Evolutionary conservation across 1,140 invertebrate genomes (phyloP), one percentile per base, ranked within the genome.

Genomic region (Berghia stephanieae): DNA sequence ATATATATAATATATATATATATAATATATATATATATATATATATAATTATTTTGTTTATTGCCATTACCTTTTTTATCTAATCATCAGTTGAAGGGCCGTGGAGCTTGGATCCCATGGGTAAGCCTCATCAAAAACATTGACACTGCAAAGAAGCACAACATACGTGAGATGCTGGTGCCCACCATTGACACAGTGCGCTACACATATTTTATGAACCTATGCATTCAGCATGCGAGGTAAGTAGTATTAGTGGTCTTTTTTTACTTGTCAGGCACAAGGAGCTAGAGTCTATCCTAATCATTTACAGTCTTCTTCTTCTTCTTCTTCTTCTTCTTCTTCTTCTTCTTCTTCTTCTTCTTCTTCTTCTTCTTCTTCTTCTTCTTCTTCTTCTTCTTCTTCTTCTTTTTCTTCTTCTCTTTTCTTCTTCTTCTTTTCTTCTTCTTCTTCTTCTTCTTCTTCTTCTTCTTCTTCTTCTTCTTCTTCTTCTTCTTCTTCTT

Each of bases 51-150:
- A 42, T 27, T 75, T 55, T 31, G 75, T 27, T 42, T n/a, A 49
- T 49, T 13, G 46, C 13, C 46, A 13, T 49, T 13, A 49, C 46
- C 46, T 8, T 74, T 49, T 70, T 67, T 66, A 80, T 76, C n/a
- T n/a, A n/a, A n/a, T 60, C 78, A 75, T 0, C 72, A 89, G 87
- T 79, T 81, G 84, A 89, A 89, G 79, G 85, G 83, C 31, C 78
- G 86, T 74, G 89, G 89, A 16, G 85, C 83, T 43, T 92, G 91
- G 91, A 85, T 86, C 70, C 88, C 87, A 67, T 92, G 91, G 91
- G 89, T 85, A 78, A 89, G 91, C 46, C 81, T 89, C 5, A 86
- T 90, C 38, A 85, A 87, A 27, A 79, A 78, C 10, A 55, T 76
- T 10, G 43, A 42, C 42, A 36, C 60, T 4, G 69, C 82, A 10